phyloP scores from a whole-genome alignment of 2,113 vertebrate species.

The Neoarius graeffei region DNA sequence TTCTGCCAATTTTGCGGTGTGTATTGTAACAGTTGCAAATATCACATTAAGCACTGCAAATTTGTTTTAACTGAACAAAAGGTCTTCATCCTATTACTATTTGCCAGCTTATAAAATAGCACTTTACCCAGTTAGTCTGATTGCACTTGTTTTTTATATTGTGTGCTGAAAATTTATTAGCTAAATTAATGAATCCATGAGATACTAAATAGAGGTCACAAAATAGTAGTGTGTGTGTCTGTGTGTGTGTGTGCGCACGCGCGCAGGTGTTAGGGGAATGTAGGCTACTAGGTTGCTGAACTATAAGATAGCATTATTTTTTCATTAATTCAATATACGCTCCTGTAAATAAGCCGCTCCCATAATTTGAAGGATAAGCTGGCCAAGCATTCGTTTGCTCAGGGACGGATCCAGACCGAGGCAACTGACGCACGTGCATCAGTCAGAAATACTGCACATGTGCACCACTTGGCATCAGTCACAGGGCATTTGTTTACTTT shows the following conservation, averaged over 20 bases:
- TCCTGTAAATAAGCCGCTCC: neutral
- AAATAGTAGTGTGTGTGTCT: neutral
- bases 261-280: neutral
- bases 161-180: neutral
- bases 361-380: neutral
- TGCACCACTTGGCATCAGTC: too few relatives aligned
- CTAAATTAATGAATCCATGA: neutral
- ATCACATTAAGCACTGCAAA: neutral
- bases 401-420: too few relatives aligned
- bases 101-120: neutral
- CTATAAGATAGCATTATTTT: neutral
- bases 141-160: neutral
- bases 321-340: neutral
- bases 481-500: too few relatives aligned
- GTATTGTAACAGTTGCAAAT: neutral
- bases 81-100: too few relatives aligned
- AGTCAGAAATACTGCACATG: too few relatives aligned
- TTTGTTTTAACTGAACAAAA: neutral
- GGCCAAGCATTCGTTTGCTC: neutral
- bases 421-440: too few relatives aligned
- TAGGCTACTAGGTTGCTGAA: neutral
- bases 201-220: neutral
- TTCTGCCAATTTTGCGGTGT: too few relatives aligned
- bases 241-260: neutral
- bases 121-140: neutral